These are phyloP conservation scores for Telenomus remus DNA, from an alignment of 1,140 invertebrate species.

Conservation along the genomic window DNA sequence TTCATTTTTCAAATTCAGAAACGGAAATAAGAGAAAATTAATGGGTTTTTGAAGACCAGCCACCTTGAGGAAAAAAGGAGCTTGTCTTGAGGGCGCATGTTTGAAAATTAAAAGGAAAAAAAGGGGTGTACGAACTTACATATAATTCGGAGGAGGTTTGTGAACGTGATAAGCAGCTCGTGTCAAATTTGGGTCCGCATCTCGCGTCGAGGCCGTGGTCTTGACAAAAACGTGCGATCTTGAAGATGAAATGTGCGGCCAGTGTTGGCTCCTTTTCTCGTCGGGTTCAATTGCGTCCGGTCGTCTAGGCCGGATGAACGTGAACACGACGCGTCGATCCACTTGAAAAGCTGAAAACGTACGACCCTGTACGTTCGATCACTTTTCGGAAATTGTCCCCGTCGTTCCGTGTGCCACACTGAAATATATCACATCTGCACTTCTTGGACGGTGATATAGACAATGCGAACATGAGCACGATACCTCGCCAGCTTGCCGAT, in stretches of 20 bases:
- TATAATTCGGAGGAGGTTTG: conserved; percentile 15
- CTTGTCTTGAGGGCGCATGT: conserved; percentile 10
- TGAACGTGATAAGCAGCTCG: conserved; percentile 5
- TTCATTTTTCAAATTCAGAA: too few species aligned
- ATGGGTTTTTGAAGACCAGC: not conserved
- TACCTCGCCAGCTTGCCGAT: not conserved
- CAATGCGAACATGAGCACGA: not conserved
- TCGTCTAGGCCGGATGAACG: not conserved
- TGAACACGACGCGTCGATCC: not conserved
- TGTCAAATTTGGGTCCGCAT: conserved; percentile 30
- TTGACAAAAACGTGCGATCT: not conserved
- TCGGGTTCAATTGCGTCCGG: not conserved
- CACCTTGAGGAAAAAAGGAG: conserved; percentile 7
- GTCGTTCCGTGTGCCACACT: not conserved
- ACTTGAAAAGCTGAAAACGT: not conserved
- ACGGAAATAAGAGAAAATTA: too few species aligned
- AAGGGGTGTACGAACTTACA: conserved; percentile 1
- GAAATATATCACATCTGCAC: conserved; percentile 1
- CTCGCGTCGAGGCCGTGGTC: conserved; percentile 3
- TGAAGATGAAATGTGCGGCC: not conserved
- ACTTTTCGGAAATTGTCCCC: not conserved
- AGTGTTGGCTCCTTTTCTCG: not conserved
- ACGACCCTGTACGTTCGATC: not conserved
- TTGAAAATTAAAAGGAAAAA: not conserved
- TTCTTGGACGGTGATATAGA: not conserved